Evolutionary conservation across 2,888 invertebrate species (phyloP), one percentile per base, ranked within the genome.

Genomic region (Amaurobius ferox): DNA sequence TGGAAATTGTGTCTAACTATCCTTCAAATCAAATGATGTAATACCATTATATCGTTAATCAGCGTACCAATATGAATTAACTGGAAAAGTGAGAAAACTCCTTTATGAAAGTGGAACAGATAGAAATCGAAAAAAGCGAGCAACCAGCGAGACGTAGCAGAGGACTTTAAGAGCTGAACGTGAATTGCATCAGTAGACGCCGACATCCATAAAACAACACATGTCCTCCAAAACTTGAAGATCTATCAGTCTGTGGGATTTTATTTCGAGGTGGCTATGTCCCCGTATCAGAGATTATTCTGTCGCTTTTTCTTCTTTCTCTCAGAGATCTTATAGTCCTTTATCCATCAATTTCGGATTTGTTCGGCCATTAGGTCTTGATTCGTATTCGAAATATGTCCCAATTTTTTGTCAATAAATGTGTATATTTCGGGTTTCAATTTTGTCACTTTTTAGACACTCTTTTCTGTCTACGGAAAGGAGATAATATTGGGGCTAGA

Each of bases 301-400:
- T 35, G 44, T 74, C 73, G 64, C 68, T 71, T 71, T 64, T 44
- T 29, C 35, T 83, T 74, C 70, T 76, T 71, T 71, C 70, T 76
- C 81, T 83, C 76, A 76, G 67, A 76, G 62, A 83, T 70, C 81
- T 76, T 64, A 74, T 81, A 81, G 76, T 76, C 64, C 76, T 83
- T 76, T 83, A 76, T 83, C 81, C 81, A 83, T 83, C 81, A 83
- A 83, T 83, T 83, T 76, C 64, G 76, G 81, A 83, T 83, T 83
- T 83, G 76, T 81, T 64, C 76, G 64, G 70, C 81, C 76, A 83
- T 83, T 81, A 81, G 67, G 16, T 28, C 44, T 64, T 48, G 76
- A 76, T 83, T 76, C 71, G 76, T 83, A 83, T 83, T 83, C 76
- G 81, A 76, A 76, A 83, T 83, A 70, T 70, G 71, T 83, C 70